Conservation (phyloP, 2,113 vertebrate species). For the Rhinolophus ferrumequinum region DNA sequence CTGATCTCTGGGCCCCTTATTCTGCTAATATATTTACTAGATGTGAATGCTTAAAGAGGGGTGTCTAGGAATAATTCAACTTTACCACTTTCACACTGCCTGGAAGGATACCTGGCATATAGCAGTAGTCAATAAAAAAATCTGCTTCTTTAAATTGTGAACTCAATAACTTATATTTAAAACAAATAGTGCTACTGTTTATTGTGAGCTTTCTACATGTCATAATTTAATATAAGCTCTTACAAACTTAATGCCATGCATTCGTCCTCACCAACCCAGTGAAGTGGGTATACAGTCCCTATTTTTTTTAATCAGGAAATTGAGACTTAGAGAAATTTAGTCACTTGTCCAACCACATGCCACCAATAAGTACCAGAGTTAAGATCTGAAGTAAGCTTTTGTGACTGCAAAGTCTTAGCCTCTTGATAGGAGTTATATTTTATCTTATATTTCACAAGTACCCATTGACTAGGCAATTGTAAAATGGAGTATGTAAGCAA, state of each 20-base stretch:
- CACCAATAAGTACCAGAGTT: background rate
- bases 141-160: background rate
- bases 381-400: constrained; percentile 38
- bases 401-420: background rate
- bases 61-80: background rate
- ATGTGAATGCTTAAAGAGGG: background rate
- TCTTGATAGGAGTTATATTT: constrained; percentile 15
- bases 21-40: background rate
- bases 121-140: background rate
- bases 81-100: background rate
- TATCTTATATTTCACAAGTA: constrained; percentile 25
- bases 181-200: background rate
- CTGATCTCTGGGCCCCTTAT: background rate
- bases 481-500: background rate
- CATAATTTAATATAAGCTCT: background rate
- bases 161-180: background rate
- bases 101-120: background rate
- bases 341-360: constrained; percentile 10
- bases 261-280: background rate
- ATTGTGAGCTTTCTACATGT: background rate
- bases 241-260: background rate
- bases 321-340: constrained; percentile 18
- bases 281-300: background rate
- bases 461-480: background rate
- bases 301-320: constrained; percentile 30